Percentiles rank a stretch among this genome's conserved stretches.
These are phyloP conservation scores for Orchesella cincta DNA, from an alignment of 1,140 invertebrate genomes.

Conservation along the genomic window DNA sequence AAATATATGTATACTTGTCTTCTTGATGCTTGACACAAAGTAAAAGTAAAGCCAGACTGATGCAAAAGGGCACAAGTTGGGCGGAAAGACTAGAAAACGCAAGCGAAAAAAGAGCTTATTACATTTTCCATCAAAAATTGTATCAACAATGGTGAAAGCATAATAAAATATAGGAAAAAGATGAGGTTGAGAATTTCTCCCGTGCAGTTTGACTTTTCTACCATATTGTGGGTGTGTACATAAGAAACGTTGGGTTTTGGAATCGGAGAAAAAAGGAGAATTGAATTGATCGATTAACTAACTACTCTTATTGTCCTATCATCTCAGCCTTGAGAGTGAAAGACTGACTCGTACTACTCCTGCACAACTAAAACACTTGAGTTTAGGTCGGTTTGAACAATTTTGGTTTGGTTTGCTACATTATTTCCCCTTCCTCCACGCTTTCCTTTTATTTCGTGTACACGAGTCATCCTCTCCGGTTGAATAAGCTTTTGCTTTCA, in stretches of 20 bases:
- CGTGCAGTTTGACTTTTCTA: too few species aligned
- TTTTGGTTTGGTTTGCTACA: too few species aligned
- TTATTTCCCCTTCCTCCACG: too few species aligned
- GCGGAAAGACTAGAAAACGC: too few species aligned
- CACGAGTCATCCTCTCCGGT: not conserved
- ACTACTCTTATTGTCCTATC: not conserved
- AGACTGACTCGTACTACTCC: too few species aligned
- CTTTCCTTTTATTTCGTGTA: not conserved
- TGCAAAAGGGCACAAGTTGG: too few species aligned
- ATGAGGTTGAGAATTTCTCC: not conserved
- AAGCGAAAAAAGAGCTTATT: conserved; percentile 3
- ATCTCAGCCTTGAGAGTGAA: not conserved
- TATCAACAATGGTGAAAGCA: not conserved
- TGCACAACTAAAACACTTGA: too few species aligned
- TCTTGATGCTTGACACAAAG: conserved; percentile 12
- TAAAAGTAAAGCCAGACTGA: not conserved
- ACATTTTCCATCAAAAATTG: not conserved
- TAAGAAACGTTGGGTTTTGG: too few species aligned
- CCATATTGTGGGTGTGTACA: too few species aligned
- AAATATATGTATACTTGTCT: not conserved
- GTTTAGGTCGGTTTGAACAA: too few species aligned
- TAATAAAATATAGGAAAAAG: not conserved
- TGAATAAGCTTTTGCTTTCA: not conserved
- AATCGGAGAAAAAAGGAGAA: not conserved
- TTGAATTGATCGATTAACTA: conserved; percentile 15